These are phyloP conservation scores for Porites lobata DNA, from an alignment of 92 coral and sea anemone genomes.

Conservation along the genomic window DNA sequence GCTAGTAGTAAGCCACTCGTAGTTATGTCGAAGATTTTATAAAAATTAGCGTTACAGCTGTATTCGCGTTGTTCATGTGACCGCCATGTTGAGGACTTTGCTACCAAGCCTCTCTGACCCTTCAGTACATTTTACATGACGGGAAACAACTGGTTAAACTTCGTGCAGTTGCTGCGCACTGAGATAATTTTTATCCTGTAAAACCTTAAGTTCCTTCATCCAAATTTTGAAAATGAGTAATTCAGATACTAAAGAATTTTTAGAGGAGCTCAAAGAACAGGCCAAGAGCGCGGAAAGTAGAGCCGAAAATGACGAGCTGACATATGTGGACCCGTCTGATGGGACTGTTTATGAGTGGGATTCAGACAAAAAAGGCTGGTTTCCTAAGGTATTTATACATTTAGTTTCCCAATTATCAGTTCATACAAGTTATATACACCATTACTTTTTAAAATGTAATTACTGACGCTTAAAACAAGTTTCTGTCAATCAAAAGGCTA, in stretches of 20 bases:
- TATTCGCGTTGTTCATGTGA: background rate
- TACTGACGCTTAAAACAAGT: background rate
- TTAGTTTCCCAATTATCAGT: too few relatives aligned
- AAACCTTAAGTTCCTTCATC: background rate
- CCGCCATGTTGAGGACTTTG: constrained; percentile 21
- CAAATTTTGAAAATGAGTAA: constrained; percentile 22
- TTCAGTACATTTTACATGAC: background rate
- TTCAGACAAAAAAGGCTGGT: constrained; percentile 89
- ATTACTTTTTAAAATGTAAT: too few relatives aligned
- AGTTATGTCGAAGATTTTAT: background rate
- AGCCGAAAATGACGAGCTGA: constrained; percentile 17
- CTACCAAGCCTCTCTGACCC: constrained; percentile 21
- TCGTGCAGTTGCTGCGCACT: background rate
- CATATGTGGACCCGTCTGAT: constrained; percentile 73
- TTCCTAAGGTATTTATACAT: constrained; percentile 82
- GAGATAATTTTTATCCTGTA: background rate
- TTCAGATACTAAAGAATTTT: constrained; percentile 45
- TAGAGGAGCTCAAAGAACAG: constrained; percentile 71
- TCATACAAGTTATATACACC: background rate
- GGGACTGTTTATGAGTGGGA: constrained; percentile 96
- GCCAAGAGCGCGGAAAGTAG: constrained; percentile 36
- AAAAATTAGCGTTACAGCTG: too few relatives aligned
- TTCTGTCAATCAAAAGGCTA: background rate
- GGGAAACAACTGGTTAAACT: background rate
- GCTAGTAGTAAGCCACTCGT: background rate